Evolutionary conservation across 2,797 vertebrate species (phyloP).

Genomic region (Trachurus trachurus): DNA sequence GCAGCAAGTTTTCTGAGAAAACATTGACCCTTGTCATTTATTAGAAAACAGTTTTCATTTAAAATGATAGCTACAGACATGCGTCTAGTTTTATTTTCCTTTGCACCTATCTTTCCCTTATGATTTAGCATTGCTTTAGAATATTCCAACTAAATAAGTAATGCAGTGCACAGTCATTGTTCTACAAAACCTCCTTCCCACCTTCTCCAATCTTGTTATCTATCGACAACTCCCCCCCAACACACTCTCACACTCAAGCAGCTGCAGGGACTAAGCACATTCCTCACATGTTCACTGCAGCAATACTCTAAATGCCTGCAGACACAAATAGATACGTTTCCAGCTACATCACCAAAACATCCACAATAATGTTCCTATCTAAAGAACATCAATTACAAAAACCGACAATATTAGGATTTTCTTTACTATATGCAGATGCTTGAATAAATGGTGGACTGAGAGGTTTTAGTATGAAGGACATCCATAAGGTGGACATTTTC

Average conservation of each 20-base stretch:
- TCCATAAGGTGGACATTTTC: not conserved
- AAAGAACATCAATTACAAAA: not conserved
- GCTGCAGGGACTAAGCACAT: conserved; percentile 59
- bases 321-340: conserved; percentile 74
- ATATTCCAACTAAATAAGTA: not conserved
- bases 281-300: conserved; percentile 41
- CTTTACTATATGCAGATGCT: not conserved
- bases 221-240: not conserved
- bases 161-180: not conserved
- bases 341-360: conserved; percentile 40
- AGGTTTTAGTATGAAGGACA: not conserved
- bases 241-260: conserved; percentile 36
- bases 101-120: not conserved
- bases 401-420: not conserved
- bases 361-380: not conserved
- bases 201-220: not conserved
- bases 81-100: not conserved
- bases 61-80: not conserved
- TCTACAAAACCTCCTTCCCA: not conserved
- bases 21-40: not conserved
- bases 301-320: conserved; percentile 38
- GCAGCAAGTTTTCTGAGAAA: not conserved
- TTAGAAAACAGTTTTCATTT: not conserved
- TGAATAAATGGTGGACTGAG: not conserved
- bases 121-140: not conserved